Evolutionary conservation across 2,888 invertebrate species (phyloP).

Genomic region (Agriopis leucophaearia): DNA sequence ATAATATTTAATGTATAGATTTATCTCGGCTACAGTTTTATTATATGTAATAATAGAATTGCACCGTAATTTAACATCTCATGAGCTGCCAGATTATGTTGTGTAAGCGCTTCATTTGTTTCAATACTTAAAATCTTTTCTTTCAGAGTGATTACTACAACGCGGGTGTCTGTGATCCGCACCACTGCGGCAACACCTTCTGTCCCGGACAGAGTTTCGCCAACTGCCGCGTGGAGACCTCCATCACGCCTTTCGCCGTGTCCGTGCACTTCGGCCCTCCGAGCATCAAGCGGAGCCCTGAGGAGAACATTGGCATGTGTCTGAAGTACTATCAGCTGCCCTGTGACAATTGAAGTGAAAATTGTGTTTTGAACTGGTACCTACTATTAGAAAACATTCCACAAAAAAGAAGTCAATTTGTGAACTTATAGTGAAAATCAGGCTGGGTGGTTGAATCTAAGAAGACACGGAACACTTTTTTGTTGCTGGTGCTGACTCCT

Average conservation of each 20-base stretch:
- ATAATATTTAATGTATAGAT: too few species aligned
- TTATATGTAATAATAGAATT: too few species aligned
- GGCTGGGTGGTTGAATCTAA: too few species aligned
- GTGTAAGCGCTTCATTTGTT: neutral
- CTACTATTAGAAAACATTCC: neutral
- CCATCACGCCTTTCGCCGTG: conserved; percentile 91
- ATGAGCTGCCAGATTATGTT: too few species aligned
- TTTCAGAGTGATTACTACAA: conserved; percentile 86
- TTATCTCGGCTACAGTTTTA: too few species aligned
- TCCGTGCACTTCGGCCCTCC: conserved; percentile 92
- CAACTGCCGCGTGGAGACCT: conserved; percentile 90
- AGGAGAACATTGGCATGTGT: conserved; percentile 94
- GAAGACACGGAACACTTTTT: too few species aligned
- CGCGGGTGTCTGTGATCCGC: conserved; percentile 90
- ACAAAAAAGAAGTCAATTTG: too few species aligned
- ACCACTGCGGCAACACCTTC: conserved; percentile 92
- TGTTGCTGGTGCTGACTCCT: too few species aligned
- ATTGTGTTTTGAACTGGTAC: neutral
- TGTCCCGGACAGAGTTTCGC: conserved; percentile 83
- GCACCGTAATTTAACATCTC: too few species aligned
- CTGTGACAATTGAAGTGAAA: conserved; percentile 75
- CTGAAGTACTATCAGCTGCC: conserved; percentile 90
- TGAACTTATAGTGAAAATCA: too few species aligned
- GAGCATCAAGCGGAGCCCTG: conserved; percentile 88
- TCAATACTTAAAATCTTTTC: neutral